Base-by-base conservation (phyloP, 2,113 vertebrate genomes). In the Leuciscus idus region DNA sequence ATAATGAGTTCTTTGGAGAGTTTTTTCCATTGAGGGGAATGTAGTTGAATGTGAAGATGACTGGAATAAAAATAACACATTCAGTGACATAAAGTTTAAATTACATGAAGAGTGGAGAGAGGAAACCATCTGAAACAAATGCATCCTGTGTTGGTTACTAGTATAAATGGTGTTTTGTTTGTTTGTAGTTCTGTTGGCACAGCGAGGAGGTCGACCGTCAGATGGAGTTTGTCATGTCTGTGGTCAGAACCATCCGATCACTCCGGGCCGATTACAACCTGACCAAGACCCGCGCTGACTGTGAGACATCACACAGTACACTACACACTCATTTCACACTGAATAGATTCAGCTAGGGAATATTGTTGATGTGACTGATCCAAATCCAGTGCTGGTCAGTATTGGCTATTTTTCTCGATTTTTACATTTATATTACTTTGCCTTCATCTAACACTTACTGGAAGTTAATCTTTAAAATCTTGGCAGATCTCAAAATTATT, bases 181-280 rank as follows among this genome's bases (percentile, higher is more conserved):
- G 48, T 39, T 87, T 90, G 17, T 87, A 98, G 97, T 96, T 95
- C 89, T 95, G 93, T 89, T 98, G 97, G 97, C 93, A 94, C 88
- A 95, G 95, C 10, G 93, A 95, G 2, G 94, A 95, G 43, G 89
- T 96, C 0, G 97, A 98, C 89, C 90, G 89, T 0, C 89, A 95
- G 79, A 93, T 97, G 77, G 97, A 97, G 50, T 95, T 97, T 50
- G 91, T 93, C 0, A 94, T 98, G 92, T 94, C 93, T 15, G 94
- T 97, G 84, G 93, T 97, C 9, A 94, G 92, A 70, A 96, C 95
- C 0, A 95, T 97, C 85, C 95, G 97, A 5, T 97, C 96, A 0
- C 95, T 98, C 57, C 94, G 97, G 23, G 95, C 97, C 0, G 96
- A 98, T 92, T 97, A 98, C 90, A 97, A 96, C 92, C 96, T 98